Evolutionary conservation across 2,113 vertebrate species (phyloP), one percentile per base, ranked within the genome.

Genomic region (Oryzias melastigma): DNA sequence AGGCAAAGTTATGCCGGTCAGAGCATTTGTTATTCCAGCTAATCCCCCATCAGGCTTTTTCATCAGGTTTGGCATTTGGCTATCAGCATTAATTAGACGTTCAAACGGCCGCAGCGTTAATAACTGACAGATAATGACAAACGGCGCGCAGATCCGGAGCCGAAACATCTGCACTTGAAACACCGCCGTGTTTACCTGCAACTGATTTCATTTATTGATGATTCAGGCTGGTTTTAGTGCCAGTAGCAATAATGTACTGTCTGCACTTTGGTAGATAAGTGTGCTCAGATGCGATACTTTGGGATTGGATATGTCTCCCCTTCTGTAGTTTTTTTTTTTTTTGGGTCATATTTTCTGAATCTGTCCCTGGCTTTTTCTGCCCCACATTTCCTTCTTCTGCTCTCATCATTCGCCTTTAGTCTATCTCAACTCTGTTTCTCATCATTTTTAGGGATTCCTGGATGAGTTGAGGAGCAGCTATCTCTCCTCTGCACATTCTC

Each of bases 41-140:
- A 88, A 90, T 89, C 87, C 87, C 81, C 73, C 81, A 82, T 81
- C 80, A 59, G 19, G 10, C 44, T 54, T 57, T 80, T 81, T 85
- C 85, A 87, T 88, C 85, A 81, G 84, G 77, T 73, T 78, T 88
- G 85, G 78, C 84, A 88, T 88, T 90, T 88, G 73, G 65, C 81
- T 75, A 82, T 84, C 83, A 59, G 81, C 81, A 79, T 89, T 89
- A 87, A 88, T 88, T 87, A 87, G 75, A 69, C 50, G 52, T 75
- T 67, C 42, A 29, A 79, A 74, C 53, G 82, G 75, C 72, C 65
- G 43, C 58, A 0, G 51, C 48, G 59, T 77, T 83, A 84, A 85
- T 87, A 82, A 75, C 75, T 46, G 77, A 73, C 58, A 45, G 77
- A 80, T 80, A 77, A 73, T 84, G 79, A 81, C 75, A 74, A 75